These are phyloP conservation scores for Gobionotothen gibberifrons DNA, from an alignment of 2,797 vertebrate genomes.

Conservation along the genomic window DNA sequence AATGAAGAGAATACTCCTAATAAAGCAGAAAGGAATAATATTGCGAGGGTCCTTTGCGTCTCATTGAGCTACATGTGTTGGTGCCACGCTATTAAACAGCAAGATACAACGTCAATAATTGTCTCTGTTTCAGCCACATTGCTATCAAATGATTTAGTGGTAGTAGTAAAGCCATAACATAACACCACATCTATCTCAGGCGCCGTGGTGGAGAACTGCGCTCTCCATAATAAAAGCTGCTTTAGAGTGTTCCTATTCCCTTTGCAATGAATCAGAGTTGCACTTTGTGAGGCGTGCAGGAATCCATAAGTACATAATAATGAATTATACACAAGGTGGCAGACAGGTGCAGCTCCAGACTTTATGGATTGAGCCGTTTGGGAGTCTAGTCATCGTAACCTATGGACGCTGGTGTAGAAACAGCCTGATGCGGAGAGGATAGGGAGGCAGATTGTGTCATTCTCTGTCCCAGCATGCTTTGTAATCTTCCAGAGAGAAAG, in stretches of 20 bases:
- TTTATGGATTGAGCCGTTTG: conserved; percentile 59
- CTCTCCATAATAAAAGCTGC: conserved; percentile 55
- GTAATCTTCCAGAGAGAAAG: conserved; percentile 60
- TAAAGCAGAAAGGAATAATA: conserved; percentile 36
- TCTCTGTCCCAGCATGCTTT: conserved; percentile 40
- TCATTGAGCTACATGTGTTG: conserved; percentile 52
- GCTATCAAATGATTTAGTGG: conserved; percentile 65
- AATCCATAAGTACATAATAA: conserved; percentile 68
- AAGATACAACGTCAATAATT: conserved; percentile 60
- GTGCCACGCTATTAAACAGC: conserved; percentile 54
- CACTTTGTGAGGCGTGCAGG: conserved; percentile 48
- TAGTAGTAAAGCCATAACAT: conserved; percentile 53
- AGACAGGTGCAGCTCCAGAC: conserved; percentile 49
- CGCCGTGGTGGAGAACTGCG: conserved; percentile 21
- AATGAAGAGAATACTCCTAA: conserved; percentile 30
- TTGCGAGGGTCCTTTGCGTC: conserved; percentile 44
- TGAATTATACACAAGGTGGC: conserved; percentile 64
- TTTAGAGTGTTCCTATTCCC: conserved; percentile 55
- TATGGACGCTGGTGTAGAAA: conserved; percentile 36
- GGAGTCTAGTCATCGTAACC: conserved; percentile 59
- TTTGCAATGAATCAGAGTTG: conserved; percentile 59
- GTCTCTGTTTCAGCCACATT: conserved; percentile 48
- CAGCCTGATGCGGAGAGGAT: conserved; percentile 35
- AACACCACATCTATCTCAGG: conserved; percentile 50
- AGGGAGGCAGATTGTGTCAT: conserved; percentile 45